Conservation (phyloP, 2,797 vertebrate species). For the Acanthurus leucopareius region DNA sequence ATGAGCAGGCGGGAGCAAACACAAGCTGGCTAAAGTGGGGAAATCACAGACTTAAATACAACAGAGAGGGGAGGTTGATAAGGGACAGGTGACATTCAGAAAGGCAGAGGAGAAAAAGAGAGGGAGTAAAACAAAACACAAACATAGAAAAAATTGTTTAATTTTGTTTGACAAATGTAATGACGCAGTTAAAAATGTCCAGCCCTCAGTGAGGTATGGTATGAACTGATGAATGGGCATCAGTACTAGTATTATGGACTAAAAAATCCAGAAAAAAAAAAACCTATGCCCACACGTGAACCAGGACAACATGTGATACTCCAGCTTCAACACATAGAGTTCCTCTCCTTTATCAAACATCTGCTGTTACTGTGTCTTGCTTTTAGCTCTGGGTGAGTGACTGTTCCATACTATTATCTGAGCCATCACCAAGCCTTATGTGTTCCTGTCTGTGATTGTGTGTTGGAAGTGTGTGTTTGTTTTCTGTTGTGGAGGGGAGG, state of each 20-base stretch:
- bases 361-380: slow-evolving; percentile 45
- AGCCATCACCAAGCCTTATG: slow-evolving; percentile 35
- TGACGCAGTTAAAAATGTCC: not conserved
- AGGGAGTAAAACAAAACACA: too few relatives aligned
- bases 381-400: slow-evolving; percentile 56
- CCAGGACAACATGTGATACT: slow-evolving; percentile 13
- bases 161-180: not conserved
- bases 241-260: too few relatives aligned
- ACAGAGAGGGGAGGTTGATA: too few relatives aligned
- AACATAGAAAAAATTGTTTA: too few relatives aligned
- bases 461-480: slow-evolving; percentile 53
- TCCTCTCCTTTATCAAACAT: slow-evolving; percentile 59
- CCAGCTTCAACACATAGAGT: slow-evolving; percentile 9
- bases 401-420: slow-evolving; percentile 53
- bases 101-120: too few relatives aligned
- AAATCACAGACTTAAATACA: too few relatives aligned
- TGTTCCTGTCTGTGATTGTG: slow-evolving; percentile 17
- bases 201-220: not conserved
- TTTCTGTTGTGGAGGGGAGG: slow-evolving; percentile 25
- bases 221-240: not conserved
- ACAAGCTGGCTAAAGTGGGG: too few relatives aligned
- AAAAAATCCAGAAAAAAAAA: not conserved
- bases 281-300: not conserved
- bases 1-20: too few relatives aligned
- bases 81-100: too few relatives aligned